Evolutionary conservation across 2,888 invertebrate genomes (phyloP).

Genomic region (Luperina testacea): DNA sequence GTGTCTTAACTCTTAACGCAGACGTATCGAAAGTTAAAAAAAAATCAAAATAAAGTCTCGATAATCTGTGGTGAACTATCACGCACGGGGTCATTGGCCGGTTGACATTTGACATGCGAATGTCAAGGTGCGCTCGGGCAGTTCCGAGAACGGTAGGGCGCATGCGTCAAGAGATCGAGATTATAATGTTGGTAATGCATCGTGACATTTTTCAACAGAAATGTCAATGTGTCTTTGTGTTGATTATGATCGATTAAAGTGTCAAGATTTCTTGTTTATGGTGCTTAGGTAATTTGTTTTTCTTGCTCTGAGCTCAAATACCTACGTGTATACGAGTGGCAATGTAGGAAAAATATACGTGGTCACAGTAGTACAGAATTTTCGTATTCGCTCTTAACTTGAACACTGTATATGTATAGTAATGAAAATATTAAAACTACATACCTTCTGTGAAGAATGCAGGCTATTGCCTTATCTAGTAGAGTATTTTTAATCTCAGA

Average conservation of each 20-base stretch:
- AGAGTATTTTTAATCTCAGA: slow-evolving; percentile 26
- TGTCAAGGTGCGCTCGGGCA: slow-evolving; percentile 84
- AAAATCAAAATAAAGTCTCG: slow-evolving; percentile 65
- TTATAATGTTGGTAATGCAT: slow-evolving; percentile 63
- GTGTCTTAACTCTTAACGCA: slow-evolving; percentile 36
- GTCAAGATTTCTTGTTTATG: slow-evolving; percentile 35
- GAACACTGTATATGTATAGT: not conserved
- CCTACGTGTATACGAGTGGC: not conserved
- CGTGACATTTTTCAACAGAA: slow-evolving; percentile 66
- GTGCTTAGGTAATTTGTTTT: slow-evolving; percentile 17
- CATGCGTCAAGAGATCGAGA: slow-evolving; percentile 67
- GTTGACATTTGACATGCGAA: slow-evolving; percentile 89
- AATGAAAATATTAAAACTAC: slow-evolving; percentile 12
- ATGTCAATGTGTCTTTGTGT: slow-evolving; percentile 64
- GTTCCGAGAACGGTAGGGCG: slow-evolving; percentile 72
- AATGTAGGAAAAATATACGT: not conserved
- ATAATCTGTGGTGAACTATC: slow-evolving; percentile 79
- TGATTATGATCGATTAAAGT: slow-evolving; percentile 54
- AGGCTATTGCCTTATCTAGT: slow-evolving; percentile 7
- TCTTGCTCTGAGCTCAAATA: slow-evolving; percentile 6
- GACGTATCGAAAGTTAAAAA: slow-evolving; percentile 57
- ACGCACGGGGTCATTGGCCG: slow-evolving; percentile 82
- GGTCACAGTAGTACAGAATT: not conserved
- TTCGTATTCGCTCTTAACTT: slow-evolving; percentile 14
- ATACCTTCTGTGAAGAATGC: slow-evolving; percentile 12